phyloP scores from a whole-genome alignment of 2,113 vertebrate genomes.

The Xiphophorus couchianus region DNA sequence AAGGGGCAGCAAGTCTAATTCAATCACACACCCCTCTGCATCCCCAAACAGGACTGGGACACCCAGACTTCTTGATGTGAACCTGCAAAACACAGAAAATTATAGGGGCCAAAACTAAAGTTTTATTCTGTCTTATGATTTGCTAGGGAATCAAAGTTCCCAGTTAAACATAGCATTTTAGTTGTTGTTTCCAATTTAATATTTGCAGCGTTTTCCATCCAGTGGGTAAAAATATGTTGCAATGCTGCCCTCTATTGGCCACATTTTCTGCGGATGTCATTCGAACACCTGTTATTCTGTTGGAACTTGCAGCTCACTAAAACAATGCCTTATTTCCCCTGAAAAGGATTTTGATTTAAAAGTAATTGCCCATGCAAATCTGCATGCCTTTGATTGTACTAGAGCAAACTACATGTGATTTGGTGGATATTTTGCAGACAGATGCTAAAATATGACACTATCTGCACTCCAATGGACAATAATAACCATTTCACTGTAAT shows the following conservation, averaged over 20 bases:
- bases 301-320: not conserved
- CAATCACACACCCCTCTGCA: no score
- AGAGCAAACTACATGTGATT: not conserved
- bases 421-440: not conserved
- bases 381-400: not conserved
- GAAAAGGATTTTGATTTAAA: not conserved
- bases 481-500: not conserved
- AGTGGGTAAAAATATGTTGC: not conserved
- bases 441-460: not conserved
- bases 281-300: not conserved
- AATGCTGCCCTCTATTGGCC: constrained; percentile 1
- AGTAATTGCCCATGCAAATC: not conserved
- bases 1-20: no score
- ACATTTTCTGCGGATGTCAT: not conserved
- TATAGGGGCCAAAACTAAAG: no score
- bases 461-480: not conserved
- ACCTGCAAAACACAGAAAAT: no score
- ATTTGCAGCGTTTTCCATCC: not conserved
- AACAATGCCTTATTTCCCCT: not conserved
- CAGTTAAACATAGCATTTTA: no score
- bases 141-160: not conserved
- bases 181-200: not conserved
- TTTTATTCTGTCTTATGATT: not conserved
- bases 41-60: no score
- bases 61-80: no score